phyloP scores from a whole-genome alignment of 2,113 vertebrate species.

The Peromyscus leucopus region DNA sequence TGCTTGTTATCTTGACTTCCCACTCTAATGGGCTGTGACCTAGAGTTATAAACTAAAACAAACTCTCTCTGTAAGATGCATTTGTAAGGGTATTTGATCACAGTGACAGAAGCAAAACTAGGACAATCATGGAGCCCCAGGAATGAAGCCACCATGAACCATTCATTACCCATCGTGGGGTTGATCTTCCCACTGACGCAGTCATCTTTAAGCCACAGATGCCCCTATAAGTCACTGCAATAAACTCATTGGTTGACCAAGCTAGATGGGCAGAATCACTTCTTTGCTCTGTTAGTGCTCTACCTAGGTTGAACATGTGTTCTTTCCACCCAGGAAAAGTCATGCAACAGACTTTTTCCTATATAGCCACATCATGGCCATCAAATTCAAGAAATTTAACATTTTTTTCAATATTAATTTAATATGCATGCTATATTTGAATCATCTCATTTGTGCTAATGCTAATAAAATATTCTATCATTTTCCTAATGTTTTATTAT shows the following conservation, averaged over 20 bases:
- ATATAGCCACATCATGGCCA: not conserved
- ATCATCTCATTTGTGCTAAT: not conserved
- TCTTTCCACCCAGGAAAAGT: not conserved
- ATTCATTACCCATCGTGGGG: not conserved
- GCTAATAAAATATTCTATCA: not conserved
- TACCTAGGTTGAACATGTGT: not conserved
- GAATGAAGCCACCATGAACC: not conserved
- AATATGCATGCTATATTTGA: not conserved
- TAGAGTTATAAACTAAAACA: not conserved
- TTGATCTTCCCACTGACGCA: not conserved
- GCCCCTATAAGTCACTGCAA: not conserved
- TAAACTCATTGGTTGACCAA: not conserved
- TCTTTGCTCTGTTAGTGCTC: not conserved
- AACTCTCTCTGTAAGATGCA: not conserved
- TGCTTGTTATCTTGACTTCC: not conserved
- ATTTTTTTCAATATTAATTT: not conserved
- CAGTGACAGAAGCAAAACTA: not conserved
- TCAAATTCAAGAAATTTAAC: not conserved
- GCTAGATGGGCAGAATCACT: not conserved
- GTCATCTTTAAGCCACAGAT: not conserved
- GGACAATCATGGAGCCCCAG: not conserved
- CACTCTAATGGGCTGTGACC: not conserved
- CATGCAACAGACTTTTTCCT: not conserved
- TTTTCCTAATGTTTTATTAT: conserved; percentile 6
- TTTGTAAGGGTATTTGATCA: not conserved